Conservation (phyloP, 2,888 invertebrate species). For the Crioceris asparagi region DNA sequence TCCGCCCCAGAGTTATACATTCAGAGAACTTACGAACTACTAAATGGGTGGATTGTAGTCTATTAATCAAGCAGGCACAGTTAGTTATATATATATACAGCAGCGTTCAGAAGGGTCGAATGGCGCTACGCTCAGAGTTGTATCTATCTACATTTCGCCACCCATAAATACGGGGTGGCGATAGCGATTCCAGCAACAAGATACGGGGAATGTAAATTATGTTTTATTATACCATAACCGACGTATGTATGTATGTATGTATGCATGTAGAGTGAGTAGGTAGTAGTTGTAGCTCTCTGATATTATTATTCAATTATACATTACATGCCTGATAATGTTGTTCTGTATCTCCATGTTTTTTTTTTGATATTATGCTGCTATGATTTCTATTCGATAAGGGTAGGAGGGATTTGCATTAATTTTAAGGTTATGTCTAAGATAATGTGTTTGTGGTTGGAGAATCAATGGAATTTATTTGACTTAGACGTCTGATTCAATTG, state of each 20-base stretch:
- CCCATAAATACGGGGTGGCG: slow-evolving; percentile 29
- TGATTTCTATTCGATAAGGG: no score
- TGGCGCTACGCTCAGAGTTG: no score
- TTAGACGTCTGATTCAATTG: no score
- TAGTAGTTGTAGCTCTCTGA: slow-evolving; percentile 11
- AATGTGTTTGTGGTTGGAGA: no score
- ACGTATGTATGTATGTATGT: slow-evolving; percentile 18
- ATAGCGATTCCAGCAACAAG: slow-evolving; percentile 27
- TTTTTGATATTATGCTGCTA: no score
- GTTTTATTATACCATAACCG: slow-evolving; percentile 24
- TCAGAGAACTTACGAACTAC: slow-evolving; percentile 32
- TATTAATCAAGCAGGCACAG: slow-evolving; percentile 29
- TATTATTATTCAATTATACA: slow-evolving; percentile 17
- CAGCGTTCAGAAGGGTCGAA: neutral
- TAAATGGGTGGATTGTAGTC: slow-evolving; percentile 34
- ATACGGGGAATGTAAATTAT: slow-evolving; percentile 27
- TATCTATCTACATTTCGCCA: slow-evolving; percentile 27
- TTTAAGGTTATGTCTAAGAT: no score
- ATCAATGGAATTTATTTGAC: no score
- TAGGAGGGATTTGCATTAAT: no score
- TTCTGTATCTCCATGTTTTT: no score
- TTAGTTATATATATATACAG: neutral
- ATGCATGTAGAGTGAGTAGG: no score
- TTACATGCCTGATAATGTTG: no score
- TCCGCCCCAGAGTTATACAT: no score